A percentile compares a stretch with the other conserved stretches of the same genome.
phyloP scores from a whole-genome alignment of 2,888 invertebrate genomes.

The Tenthredo amoena region DNA sequence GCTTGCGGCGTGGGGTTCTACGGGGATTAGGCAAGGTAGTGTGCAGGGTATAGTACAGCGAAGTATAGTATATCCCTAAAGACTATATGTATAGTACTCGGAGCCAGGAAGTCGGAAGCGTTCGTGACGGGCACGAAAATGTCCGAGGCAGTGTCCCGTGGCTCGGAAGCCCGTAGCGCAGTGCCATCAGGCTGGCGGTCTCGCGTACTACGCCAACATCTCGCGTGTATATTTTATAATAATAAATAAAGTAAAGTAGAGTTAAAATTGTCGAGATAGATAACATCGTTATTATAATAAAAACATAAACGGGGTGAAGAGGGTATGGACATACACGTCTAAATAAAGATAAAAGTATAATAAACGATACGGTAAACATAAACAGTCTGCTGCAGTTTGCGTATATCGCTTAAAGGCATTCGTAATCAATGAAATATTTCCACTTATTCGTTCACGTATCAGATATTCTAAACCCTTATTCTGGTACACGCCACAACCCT shows the following conservation, averaged over 20 bases:
- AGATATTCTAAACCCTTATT: no score
- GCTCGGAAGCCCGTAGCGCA: slow-evolving; percentile 70
- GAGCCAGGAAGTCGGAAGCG: slow-evolving; percentile 58
- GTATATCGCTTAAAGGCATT: no score
- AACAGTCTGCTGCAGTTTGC: no score
- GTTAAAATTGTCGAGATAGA: background rate
- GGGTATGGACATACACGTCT: no score
- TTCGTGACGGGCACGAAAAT: slow-evolving; percentile 55
- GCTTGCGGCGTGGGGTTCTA: slow-evolving; percentile 42
- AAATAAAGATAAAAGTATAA: no score
- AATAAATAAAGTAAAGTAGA: background rate
- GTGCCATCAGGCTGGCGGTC: slow-evolving; percentile 73
- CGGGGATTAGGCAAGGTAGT: background rate
- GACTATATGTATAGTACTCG: background rate
- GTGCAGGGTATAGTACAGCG: background rate
- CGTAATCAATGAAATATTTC: no score
- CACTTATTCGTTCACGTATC: no score
- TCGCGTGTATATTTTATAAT: slow-evolving; percentile 30
- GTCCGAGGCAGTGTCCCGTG: slow-evolving; percentile 29
- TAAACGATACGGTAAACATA: no score
- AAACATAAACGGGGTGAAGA: background rate
- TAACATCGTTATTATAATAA: background rate
- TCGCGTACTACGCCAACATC: slow-evolving; percentile 69
- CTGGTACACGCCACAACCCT: no score
- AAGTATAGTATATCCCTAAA: background rate